These are phyloP conservation scores for Turdus rufiventris DNA, from an alignment of 2,113 vertebrate genomes.

Conservation along the genomic window DNA sequence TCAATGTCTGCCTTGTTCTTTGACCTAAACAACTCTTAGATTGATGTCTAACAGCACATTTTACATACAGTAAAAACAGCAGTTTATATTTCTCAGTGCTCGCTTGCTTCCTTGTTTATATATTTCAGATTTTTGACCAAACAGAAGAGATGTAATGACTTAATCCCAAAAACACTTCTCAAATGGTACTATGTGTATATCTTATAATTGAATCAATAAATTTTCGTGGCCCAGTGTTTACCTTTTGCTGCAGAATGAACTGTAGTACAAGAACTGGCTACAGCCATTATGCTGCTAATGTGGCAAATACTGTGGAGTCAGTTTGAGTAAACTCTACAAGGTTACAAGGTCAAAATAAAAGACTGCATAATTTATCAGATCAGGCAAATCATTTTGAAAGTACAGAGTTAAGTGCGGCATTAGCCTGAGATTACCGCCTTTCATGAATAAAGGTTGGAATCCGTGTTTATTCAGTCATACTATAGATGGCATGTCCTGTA, in stretches of 20 bases:
- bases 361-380: constrained; percentile 75
- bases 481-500: constrained; percentile 60
- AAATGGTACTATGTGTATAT: constrained; percentile 33
- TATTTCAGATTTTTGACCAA: constrained; percentile 33
- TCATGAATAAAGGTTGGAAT: constrained; percentile 67
- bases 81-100: constrained; percentile 34
- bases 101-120: constrained; percentile 42
- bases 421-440: constrained; percentile 52
- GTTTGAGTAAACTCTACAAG: constrained; percentile 63
- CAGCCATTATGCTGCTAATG: constrained; percentile 42
- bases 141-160: constrained; percentile 19
- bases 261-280: not conserved
- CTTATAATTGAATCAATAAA: constrained; percentile 28
- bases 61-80: not conserved
- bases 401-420: constrained; percentile 61
- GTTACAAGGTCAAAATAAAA: constrained; percentile 70
- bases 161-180: constrained; percentile 2
- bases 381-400: constrained; percentile 66
- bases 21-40: not conserved
- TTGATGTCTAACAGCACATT: not conserved
- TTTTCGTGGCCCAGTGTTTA: constrained; percentile 47
- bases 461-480: constrained; percentile 62
- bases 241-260: constrained; percentile 26
- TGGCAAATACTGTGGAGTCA: constrained; percentile 48
- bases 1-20: constrained; percentile 17